Evolutionary conservation across 37 sponge, comb jelly and placozoan genomes (phyloP).

Genomic region (Diacarnus erythraeanus): DNA sequence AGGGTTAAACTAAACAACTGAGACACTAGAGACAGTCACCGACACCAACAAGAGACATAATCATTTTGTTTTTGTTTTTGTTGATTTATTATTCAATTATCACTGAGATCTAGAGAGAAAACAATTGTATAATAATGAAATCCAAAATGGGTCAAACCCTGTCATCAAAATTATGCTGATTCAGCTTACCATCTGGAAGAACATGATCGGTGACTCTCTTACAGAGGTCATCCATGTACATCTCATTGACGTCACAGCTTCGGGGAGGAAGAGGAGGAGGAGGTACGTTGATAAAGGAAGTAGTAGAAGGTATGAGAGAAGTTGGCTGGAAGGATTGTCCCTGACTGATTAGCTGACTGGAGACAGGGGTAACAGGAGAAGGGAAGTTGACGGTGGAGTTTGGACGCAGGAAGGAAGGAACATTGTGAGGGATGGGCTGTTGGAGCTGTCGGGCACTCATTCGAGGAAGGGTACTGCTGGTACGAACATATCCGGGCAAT

Average conservation of each 20-base stretch:
- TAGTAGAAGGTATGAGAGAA: neutral
- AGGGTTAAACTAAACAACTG: neutral
- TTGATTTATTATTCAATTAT: too few relatives aligned
- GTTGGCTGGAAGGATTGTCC: conserved; percentile 14
- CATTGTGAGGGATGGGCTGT: conserved; percentile 32
- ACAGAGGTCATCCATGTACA: conserved; percentile 68
- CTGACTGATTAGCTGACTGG: neutral
- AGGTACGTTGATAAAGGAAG: neutral
- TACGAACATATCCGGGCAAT: conserved; percentile 21
- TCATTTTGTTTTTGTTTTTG: neutral
- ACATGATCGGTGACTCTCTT: conserved; percentile 63
- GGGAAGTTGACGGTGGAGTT: neutral
- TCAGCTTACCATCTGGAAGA: conserved; percentile 27
- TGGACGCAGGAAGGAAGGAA: conserved; percentile 22
- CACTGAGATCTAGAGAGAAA: conserved; percentile 11
- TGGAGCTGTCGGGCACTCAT: conserved; percentile 45
- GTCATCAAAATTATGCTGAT: neutral
- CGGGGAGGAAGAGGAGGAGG: conserved; percentile 30
- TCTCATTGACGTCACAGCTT: conserved; percentile 19
- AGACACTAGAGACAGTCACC: neutral
- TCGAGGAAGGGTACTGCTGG: conserved; percentile 56
- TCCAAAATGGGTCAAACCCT: neutral
- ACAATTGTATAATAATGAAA: neutral
- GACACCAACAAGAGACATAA: neutral
- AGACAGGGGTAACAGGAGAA: conserved; percentile 21